Evolutionary conservation across 2,888 invertebrate genomes (phyloP), one percentile per base, ranked within the genome.

Genomic region (Hemaris fuciformis): DNA sequence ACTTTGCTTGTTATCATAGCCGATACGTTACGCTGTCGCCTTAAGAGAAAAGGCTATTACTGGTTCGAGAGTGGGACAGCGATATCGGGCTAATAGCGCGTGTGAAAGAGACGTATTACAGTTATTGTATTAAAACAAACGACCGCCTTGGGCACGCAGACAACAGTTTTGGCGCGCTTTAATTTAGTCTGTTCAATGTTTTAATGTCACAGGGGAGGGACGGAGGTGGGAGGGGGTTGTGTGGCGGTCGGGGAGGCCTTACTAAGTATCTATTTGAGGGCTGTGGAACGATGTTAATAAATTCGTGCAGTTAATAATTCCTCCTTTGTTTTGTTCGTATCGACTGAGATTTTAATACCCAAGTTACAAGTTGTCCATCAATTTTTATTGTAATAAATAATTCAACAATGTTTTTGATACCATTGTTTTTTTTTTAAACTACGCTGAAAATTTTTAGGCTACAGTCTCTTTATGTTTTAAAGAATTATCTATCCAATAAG

Each of bases 91-190:
- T 81, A 81, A 83, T 81, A 78, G 78, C 71, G 70, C 69, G 89
- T 82, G 83, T 73, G 86, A 91, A 72, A 76, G 87, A 84, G 91
- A 91, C 71, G 74, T 77, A 69, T 75, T 62, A 83, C 75, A 81
- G 88, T 89, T 90, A 90, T 91, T 91, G 91, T 92, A 91, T 92
- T 91, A 92, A 92, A 91, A 91, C 89, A 91, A 92, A 91, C 89
- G 91, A 85, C 76, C 87, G 89, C 91, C 90, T 88, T 89, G 91
- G 91, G 92, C 85, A 87, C 84, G 65, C 85, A 85, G 87, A 86
- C 86, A 86, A 88, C 89, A 88, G 89, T 91, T 91, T 90, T 89
- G 90, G 90, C 89, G 87, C 85, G 89, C 87, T 92, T 90, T 91
- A 91, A 92, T 91, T 92, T 91, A 88, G 91, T 89, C 90, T 85